These are phyloP conservation scores for Labroides dimidiatus DNA, from an alignment of 2,797 vertebrate species.

Conservation along the genomic window DNA sequence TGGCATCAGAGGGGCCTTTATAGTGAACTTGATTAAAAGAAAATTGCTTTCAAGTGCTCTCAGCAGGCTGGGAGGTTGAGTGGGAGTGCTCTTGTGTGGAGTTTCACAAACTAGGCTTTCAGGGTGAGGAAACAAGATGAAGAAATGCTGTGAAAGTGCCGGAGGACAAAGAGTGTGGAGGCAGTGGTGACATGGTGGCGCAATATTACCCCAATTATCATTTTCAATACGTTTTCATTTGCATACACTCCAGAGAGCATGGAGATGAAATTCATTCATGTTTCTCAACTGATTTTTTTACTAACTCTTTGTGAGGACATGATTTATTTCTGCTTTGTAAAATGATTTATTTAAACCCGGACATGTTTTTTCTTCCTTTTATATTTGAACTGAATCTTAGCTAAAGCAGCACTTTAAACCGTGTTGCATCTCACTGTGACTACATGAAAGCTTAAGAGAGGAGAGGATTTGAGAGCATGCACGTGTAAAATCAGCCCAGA, in stretches of 20 bases:
- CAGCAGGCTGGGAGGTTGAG: slow-evolving; percentile 78
- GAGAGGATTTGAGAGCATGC: background rate
- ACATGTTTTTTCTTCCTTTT: background rate
- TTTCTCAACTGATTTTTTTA: background rate
- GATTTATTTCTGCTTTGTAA: background rate
- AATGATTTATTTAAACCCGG: background rate
- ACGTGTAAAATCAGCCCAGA: slow-evolving; percentile 7
- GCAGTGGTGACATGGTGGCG: slow-evolving; percentile 62
- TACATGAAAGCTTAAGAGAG: background rate
- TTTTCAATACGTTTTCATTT: slow-evolving; percentile 60
- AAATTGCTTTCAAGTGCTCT: slow-evolving; percentile 85
- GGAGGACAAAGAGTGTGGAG: slow-evolving; percentile 61
- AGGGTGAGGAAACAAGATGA: slow-evolving; percentile 76
- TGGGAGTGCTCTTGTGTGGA: slow-evolving; percentile 70
- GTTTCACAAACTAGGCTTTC: slow-evolving; percentile 71
- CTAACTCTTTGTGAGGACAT: slow-evolving; percentile 7
- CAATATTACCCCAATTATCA: slow-evolving; percentile 66
- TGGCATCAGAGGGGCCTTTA: slow-evolving; percentile 80
- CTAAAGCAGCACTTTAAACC: background rate
- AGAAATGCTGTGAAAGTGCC: slow-evolving; percentile 77
- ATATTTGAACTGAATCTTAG: background rate
- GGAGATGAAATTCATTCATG: slow-evolving; percentile 32
- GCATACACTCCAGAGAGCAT: slow-evolving; percentile 28
- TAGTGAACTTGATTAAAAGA: slow-evolving; percentile 84
- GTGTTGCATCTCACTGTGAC: background rate